Conservation (phyloP, 2,797 vertebrate genomes). For the Crax fasciolata region DNA sequence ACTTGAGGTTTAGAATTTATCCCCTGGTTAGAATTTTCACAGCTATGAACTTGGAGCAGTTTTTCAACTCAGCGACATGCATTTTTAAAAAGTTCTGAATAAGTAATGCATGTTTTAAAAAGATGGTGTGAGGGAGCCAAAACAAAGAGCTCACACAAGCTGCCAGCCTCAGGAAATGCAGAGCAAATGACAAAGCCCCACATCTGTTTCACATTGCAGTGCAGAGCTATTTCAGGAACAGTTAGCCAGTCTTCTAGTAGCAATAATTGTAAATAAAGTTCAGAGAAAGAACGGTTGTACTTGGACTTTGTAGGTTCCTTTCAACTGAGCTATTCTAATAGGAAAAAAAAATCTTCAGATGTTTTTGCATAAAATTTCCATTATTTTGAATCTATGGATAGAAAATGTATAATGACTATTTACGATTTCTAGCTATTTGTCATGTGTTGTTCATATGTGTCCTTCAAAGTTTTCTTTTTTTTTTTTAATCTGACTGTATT, state of each 20-base stretch:
- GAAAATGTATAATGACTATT: neutral
- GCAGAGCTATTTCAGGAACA: neutral
- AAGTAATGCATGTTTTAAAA: conserved; percentile 40
- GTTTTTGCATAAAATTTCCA: neutral
- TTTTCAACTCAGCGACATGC: conserved; percentile 2
- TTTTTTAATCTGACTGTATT: neutral
- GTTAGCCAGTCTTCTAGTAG: neutral
- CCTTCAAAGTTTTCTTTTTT: neutral
- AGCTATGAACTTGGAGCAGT: neutral
- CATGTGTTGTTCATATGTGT: rapidly evolving
- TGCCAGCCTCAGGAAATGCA: conserved; percentile 10
- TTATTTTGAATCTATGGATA: neutral
- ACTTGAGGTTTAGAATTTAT: neutral
- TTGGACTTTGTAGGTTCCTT: neutral
- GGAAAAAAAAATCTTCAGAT: neutral
- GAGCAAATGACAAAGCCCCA: neutral
- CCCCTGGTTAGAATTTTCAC: neutral
- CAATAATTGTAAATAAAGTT: neutral
- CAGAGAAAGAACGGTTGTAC: neutral
- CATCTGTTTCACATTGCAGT: neutral
- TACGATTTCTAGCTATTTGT: neutral
- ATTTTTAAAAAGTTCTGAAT: conserved; percentile 61
- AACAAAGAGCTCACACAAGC: neutral
- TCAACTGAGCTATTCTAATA: neutral
- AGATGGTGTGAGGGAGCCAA: neutral